Base-by-base conservation (phyloP, 2,888 invertebrate species). In the Matsumyia berberina region DNA sequence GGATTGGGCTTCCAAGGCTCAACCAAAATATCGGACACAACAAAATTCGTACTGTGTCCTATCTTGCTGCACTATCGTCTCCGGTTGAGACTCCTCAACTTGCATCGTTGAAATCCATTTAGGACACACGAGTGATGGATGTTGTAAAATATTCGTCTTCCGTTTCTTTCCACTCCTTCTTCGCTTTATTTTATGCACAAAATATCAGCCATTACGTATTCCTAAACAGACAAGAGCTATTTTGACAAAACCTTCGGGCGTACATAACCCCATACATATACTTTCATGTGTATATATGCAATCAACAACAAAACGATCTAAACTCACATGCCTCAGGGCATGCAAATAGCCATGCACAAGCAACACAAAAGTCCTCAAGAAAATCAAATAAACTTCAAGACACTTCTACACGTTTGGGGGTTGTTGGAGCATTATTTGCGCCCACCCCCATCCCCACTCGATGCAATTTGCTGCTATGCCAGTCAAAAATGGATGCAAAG, bases 311-410 rank as follows among this genome's bases (percentile, higher is more conserved):
- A 53, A 58, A 53, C 33, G 12, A 44, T 64, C 31, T 37, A 60
- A 33, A 44, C 15, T 31, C 57, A 39, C 15, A 49, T 8, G 35
- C 44, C 55, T 46, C 7, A 49, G 39, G 72, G 67, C 70, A 77
- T 66, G 66, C 82, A 82, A 70, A 58, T 55, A 81, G 51, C 39
- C 33, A 49, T 60, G 51, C 42, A 76, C 58, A 33, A 73, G 53
- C 49, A 67, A 57, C 31, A 33, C 67, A 60, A 35, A 51, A 44
- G 58, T 44, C 74, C 79, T 60, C 42, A 70, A 76, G 85, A 85
- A 85, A 80, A 85, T 85, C 85, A 74, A 85, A 85, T 85, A 85
- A 85, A 85, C 85, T 85, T 70, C 74, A 70, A 80, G 76, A 85
- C 80, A 76, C 62, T 79, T 79, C 69, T 74, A 69, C 73, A 83